Evolutionary conservation across 2,113 vertebrate species (phyloP), one percentile per base, ranked within the genome.

Genomic region (Melanotaenia duboulayi): DNA sequence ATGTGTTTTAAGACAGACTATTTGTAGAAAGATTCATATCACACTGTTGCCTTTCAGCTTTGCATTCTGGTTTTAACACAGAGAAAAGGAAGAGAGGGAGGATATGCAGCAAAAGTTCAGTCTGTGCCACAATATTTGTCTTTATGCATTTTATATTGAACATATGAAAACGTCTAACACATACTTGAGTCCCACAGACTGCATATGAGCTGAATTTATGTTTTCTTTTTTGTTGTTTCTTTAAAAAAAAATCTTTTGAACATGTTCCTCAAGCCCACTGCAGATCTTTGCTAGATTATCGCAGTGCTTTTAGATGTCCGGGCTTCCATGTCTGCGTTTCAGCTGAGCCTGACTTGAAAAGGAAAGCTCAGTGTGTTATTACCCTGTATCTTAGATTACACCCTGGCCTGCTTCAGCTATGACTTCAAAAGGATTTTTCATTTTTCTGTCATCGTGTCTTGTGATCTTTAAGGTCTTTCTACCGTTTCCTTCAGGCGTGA

Each of bases 381-480:
- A 77, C 59, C 24, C 16, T 46, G 71, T 76, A 52, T 50, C 61
- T 81, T 57, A 63, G 77, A 83, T 82, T 66, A 74, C 54, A 76
- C 68, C 37, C 51, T 14, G 24, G 9, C 75, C 48, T 49, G 55
- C 66, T 81, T 88, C 64, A 63, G 19, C 49, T 59, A 51, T 40
- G 59, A 73, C 77, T 83, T 90, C 80, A 84, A 83, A 90, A 76
- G 55, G 13, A 35, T 62, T 65, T 17, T 71, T 55, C n/a, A 17
- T 73, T 71, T 77, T 65, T 69, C 60, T 70, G 71, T 72, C 55
- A 44, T 73, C 59, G 24, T 24, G 32, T 69, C 71, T 76, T 71
- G 32, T 79, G 66, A 81, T 89, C 77, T 84, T 35, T 52, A 57
- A 66, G 59, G 59, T 67, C 59, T 66, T 48, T 61, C 20, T 35